A percentile compares a stretch with the other conserved stretches of the same genome.
Evolutionary conservation across 1,140 invertebrate genomes (phyloP).

Genomic region (Coptotermes formosanus): DNA sequence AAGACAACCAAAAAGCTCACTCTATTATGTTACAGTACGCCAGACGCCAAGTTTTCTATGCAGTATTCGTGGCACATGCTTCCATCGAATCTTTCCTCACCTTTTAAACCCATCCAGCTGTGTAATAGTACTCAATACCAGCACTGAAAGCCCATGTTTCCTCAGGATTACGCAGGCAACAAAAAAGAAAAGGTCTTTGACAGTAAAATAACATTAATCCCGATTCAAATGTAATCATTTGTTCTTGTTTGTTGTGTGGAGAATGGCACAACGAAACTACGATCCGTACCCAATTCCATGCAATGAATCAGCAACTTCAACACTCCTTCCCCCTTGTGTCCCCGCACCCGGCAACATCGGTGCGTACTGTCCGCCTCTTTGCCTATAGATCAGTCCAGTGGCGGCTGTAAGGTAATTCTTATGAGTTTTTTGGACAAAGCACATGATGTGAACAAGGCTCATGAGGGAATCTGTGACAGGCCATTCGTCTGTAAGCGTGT

Average conservation of each 20-base stretch:
- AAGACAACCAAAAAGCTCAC: too few relatives aligned
- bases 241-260: slow-evolving; percentile 4
- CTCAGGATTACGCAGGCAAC: background rate
- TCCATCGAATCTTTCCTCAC: background rate
- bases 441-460: too few relatives aligned
- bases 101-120: background rate
- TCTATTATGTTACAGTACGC: too few relatives aligned
- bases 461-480: too few relatives aligned
- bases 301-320: slow-evolving; percentile 9
- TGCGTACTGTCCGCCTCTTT: background rate
- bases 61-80: background rate
- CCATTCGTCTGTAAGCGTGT: too few relatives aligned
- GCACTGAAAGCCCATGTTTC: background rate
- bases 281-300: background rate
- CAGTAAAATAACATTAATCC: slow-evolving; percentile 6
- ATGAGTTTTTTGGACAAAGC: too few relatives aligned
- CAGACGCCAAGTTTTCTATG: too few relatives aligned
- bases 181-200: background rate
- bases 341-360: background rate
- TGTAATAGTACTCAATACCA: background rate
- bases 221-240: slow-evolving; percentile 13
- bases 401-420: background rate
- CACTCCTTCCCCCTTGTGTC: background rate
- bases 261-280: background rate
- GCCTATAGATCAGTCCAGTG: background rate